Evolutionary conservation across 2,888 invertebrate genomes (phyloP).

Genomic region (Lumbricus terrestris): DNA sequence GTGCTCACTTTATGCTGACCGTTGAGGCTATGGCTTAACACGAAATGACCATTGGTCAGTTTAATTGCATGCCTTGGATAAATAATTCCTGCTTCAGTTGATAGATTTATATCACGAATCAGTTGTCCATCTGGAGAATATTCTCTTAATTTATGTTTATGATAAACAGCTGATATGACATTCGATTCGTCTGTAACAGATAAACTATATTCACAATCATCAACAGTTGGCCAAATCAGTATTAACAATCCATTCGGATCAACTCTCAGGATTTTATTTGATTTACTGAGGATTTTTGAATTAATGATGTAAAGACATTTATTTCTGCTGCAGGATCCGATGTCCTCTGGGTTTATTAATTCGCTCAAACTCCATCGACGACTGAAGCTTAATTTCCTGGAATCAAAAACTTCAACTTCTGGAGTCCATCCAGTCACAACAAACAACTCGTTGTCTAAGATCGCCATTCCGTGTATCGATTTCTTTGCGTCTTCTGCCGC

Average conservation of each 20-base stretch:
- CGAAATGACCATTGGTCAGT: neutral
- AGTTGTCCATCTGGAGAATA: neutral
- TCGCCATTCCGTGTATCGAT: too few relatives aligned
- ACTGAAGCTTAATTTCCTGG: too few relatives aligned
- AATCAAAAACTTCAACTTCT: too few relatives aligned
- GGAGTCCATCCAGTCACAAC: too few relatives aligned
- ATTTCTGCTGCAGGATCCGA: neutral
- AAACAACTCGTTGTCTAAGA: too few relatives aligned
- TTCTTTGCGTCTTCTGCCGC: too few relatives aligned
- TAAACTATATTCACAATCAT: neutral
- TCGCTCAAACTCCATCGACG: neutral
- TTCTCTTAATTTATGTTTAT: neutral
- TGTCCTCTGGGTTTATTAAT: neutral
- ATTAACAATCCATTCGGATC: neutral
- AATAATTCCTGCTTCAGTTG: neutral
- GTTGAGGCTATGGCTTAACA: neutral
- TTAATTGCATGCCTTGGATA: neutral
- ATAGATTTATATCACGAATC: neutral
- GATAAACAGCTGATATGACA: neutral
- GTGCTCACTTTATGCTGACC: neutral
- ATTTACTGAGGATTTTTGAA: accelerated
- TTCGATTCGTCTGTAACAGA: neutral
- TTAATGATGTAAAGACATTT: neutral
- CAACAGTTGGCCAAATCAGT: neutral
- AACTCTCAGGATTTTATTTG: neutral